Base-by-base conservation (phyloP, 2,113 vertebrate species). In the Spea bombifrons region DNA sequence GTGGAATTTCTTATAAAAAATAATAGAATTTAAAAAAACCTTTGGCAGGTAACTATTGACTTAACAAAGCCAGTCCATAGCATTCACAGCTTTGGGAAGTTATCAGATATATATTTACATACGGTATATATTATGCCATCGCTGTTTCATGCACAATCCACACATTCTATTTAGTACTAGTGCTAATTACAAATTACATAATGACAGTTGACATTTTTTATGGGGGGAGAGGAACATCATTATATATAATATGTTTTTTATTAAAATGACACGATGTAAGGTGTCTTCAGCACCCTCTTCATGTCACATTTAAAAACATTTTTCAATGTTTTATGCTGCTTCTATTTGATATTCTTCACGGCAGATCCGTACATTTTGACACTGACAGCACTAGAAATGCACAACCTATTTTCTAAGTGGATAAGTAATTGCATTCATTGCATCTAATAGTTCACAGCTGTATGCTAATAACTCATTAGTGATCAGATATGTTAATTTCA, bases 401-500 rank as follows among this genome's bases (percentile, higher is more conserved):
- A 59, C n/a, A 44, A 66, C 49, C 66, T 44, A 49, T 66, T 67
- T 53, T 79, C 12, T 65, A 73, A 61, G 70, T 66, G 70, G 50
- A 66, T 73, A 73, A 55, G 71, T 57, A 80, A 80, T 80, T 80
- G 57, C 71, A 46, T 67, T 73, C 71, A 73, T 73, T 80, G 50
- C n/a, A 55, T 57, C 63, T 80, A 80, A 80, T 80, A 73, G 61
- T 73, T 61, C 57, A 52, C 77, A 80, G 71, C 77, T 80, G 77
- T 80, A 73, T 73, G 77, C 43, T 73, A 80, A 80, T 80, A 80
- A 80, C 77, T 73, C 77, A 80, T 80, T 52, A 67, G 49, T 52
- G 50, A 73, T 80, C 70, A 80, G 61, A 80, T 80, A 68, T 73
- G 71, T 9, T 73, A 73, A 80, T 67, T 59, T 43, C 5, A 70